Evolutionary conservation across 2,888 invertebrate species (phyloP).

Genomic region (Brachylomia viminalis): DNA sequence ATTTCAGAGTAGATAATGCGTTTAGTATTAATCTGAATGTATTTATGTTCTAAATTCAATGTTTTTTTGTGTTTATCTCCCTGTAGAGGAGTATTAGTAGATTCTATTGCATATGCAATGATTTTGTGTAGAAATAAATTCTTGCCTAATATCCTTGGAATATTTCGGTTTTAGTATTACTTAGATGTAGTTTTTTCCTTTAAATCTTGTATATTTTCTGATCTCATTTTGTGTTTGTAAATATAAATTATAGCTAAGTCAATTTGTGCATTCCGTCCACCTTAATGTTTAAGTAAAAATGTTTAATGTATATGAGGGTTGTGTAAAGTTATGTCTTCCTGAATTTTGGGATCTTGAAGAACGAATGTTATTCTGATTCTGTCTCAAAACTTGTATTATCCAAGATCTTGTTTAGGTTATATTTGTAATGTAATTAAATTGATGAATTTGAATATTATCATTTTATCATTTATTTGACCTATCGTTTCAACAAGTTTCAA

Average conservation of each 20-base stretch:
- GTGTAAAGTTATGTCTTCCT: constrained; percentile 69
- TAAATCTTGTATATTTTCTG: constrained; percentile 86
- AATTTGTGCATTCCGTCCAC: constrained; percentile 75
- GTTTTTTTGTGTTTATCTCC: constrained; percentile 32
- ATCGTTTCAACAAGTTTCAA: not conserved
- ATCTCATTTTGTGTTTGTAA: constrained; percentile 86
- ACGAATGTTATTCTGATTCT: constrained; percentile 49
- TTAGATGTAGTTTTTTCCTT: constrained; percentile 71
- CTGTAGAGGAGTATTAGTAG: constrained; percentile 30
- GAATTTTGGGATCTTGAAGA: constrained; percentile 52
- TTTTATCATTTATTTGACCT: constrained; percentile 23
- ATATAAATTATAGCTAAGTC: constrained; percentile 77
- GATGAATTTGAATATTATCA: constrained; percentile 56
- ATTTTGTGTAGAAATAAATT: constrained; percentile 64
- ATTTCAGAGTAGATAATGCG: constrained; percentile 38
- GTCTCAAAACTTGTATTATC: constrained; percentile 64
- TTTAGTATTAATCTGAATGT: constrained; percentile 45
- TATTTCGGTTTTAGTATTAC: constrained; percentile 76
- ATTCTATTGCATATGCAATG: constrained; percentile 41
- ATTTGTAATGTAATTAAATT: constrained; percentile 70
- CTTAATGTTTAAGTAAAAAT: constrained; percentile 60
- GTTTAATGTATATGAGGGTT: constrained; percentile 62
- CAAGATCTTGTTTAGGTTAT: constrained; percentile 67
- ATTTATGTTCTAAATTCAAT: constrained; percentile 58
- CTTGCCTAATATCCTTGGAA: constrained; percentile 63